Base-by-base conservation (phyloP, 37 sponge, comb jelly and placozoan species). In the Hormiphora californensis region DNA sequence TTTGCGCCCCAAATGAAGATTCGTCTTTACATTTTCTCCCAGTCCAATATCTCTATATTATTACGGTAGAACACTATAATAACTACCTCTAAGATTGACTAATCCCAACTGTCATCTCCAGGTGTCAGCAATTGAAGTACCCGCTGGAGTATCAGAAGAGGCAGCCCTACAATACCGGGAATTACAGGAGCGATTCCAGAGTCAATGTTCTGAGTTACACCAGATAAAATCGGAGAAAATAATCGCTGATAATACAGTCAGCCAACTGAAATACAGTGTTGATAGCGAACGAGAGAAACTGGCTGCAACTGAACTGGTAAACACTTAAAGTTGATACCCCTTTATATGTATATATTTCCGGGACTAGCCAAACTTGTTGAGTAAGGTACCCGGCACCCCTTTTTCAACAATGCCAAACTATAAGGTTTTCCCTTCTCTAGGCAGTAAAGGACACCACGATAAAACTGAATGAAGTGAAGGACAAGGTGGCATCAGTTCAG, bases 291-390 rank as follows among this genome's bases (percentile, higher is more conserved):
- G 81, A 30, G 81, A 73, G 22, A 73, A 41, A 36, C 44, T 73
- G 4, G n/a, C 32, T 0, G 81, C 81, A 11, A 73, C 81, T 73
- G 81, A 73, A 73, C 81, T 25, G 81, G 81, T 73, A n/a, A n/a
- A n/a, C n/a, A n/a, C n/a, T n/a, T n/a, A n/a, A n/a, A n/a, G n/a
- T n/a, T n/a, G n/a, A n/a, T n/a, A n/a, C n/a, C n/a, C n/a, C n/a
- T n/a, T n/a, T n/a, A n/a, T n/a, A n/a, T n/a, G n/a, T n/a, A n/a
- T n/a, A n/a, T n/a, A n/a, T n/a, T n/a, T n/a, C n/a, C n/a, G n/a
- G n/a, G n/a, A n/a, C n/a, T n/a, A n/a, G n/a, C n/a, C n/a, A n/a
- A n/a, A n/a, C n/a, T n/a, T n/a, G n/a, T n/a, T n/a, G n/a, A n/a
- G n/a, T n/a, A n/a, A n/a, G n/a, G n/a, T n/a, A n/a, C n/a, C n/a